These are phyloP conservation scores for Salminus brasiliensis DNA, from an alignment of 2,113 vertebrate genomes.

Conservation along the genomic window DNA sequence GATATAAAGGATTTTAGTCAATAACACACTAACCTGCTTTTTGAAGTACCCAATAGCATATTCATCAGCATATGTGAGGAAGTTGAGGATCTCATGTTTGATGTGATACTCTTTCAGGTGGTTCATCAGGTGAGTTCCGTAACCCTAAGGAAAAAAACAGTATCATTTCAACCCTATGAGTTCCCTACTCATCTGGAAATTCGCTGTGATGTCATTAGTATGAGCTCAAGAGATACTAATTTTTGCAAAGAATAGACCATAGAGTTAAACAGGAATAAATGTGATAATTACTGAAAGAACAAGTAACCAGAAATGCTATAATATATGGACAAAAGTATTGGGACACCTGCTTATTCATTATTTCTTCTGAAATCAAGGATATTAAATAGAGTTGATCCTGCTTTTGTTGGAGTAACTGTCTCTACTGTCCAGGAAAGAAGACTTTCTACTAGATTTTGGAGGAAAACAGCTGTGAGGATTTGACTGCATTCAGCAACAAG, in stretches of 20 bases:
- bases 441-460: no score
- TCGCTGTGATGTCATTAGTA: background rate
- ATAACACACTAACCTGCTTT: conserved; percentile 84
- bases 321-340: no score
- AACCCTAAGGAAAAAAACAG: conserved; percentile 80
- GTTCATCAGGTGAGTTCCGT: conserved; percentile 98
- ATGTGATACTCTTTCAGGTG: conserved; percentile 99
- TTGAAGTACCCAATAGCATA: conserved; percentile 99
- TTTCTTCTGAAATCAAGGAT: no score
- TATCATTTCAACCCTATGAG: background rate
- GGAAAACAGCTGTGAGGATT: no score
- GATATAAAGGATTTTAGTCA: background rate
- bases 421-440: no score
- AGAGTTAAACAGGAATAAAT: no score
- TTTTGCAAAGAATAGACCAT: background rate
- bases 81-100: conserved; percentile 96
- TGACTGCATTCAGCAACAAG: no score
- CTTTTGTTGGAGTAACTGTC: no score
- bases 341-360: no score
- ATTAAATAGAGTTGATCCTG: no score
- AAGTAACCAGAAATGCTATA: no score
- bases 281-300: no score
- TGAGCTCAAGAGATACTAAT: background rate
- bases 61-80: conserved; percentile 98
- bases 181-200: background rate